Evolutionary conservation across 2,888 invertebrate genomes (phyloP).

Genomic region (Orchestes rusci): DNA sequence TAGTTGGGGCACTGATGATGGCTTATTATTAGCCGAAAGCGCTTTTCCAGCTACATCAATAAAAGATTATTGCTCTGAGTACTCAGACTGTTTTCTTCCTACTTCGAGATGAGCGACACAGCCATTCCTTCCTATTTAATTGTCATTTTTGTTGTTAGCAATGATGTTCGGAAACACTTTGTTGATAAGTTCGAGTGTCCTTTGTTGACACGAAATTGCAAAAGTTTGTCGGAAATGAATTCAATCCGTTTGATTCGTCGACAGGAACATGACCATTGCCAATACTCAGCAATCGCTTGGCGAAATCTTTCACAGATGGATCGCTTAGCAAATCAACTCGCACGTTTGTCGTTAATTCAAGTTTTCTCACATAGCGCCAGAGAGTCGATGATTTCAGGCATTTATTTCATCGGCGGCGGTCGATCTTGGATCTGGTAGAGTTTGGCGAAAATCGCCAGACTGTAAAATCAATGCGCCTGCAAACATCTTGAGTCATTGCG

Average conservation of each 20-base stretch:
- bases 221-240: slow-evolving; percentile 35
- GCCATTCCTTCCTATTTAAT: not conserved
- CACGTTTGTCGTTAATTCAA: slow-evolving; percentile 2
- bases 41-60: too few relatives aligned
- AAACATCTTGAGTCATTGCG: not conserved
- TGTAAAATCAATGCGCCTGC: slow-evolving; percentile 5
- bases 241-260: slow-evolving; percentile 34
- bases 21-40: too few relatives aligned
- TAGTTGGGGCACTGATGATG: too few relatives aligned
- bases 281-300: slow-evolving; percentile 36
- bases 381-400: slow-evolving; percentile 21
- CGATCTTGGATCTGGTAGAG: slow-evolving; percentile 30
- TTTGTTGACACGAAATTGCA: slow-evolving; percentile 32
- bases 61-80: too few relatives aligned
- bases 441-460: slow-evolving; percentile 9
- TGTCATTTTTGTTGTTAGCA: slow-evolving; percentile 29
- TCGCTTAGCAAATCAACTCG: slow-evolving; percentile 2
- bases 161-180: slow-evolving; percentile 32
- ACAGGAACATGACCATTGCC: slow-evolving; percentile 34
- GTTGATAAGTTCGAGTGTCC: slow-evolving; percentile 10
- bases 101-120: too few relatives aligned
- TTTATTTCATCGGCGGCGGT: slow-evolving; percentile 36
- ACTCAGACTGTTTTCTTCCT: too few relatives aligned
- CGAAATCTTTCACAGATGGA: slow-evolving; percentile 32
- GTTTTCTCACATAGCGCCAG: slow-evolving; percentile 2